Conservation (phyloP, 2,113 vertebrate genomes). For the Pseudonaja textilis region DNA sequence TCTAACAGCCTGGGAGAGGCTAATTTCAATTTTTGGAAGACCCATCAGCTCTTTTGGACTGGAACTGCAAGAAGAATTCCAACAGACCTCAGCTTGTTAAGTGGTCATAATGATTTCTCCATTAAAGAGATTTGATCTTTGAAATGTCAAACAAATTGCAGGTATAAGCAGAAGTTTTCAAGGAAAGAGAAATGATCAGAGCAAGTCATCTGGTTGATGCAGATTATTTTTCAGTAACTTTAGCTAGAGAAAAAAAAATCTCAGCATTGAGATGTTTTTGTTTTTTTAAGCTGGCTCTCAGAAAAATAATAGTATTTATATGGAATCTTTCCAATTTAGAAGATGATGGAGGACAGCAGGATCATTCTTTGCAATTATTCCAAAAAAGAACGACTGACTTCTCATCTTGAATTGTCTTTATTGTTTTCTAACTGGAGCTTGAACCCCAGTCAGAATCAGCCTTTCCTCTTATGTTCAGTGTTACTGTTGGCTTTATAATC, state of each 20-base stretch:
- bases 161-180: background rate
- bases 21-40: background rate
- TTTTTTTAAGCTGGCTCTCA: background rate
- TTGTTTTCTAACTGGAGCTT: background rate
- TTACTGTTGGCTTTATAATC: background rate
- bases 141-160: background rate
- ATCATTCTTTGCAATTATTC: background rate
- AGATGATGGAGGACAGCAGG: background rate
- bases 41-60: background rate
- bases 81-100: background rate
- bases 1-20: background rate
- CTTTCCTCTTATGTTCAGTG: background rate
- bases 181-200: background rate
- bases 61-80: background rate
- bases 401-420: background rate
- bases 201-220: background rate
- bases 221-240: background rate
- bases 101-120: background rate
- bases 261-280: background rate
- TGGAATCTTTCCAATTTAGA: background rate
- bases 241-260: background rate
- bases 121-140: background rate
- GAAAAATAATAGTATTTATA: background rate
- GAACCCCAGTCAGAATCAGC: background rate
- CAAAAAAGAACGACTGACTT: background rate